phyloP scores from a whole-genome alignment of 30 jellyfish, hydroid and myxozoan genomes.

The Chrysaora quinquecirrha region DNA sequence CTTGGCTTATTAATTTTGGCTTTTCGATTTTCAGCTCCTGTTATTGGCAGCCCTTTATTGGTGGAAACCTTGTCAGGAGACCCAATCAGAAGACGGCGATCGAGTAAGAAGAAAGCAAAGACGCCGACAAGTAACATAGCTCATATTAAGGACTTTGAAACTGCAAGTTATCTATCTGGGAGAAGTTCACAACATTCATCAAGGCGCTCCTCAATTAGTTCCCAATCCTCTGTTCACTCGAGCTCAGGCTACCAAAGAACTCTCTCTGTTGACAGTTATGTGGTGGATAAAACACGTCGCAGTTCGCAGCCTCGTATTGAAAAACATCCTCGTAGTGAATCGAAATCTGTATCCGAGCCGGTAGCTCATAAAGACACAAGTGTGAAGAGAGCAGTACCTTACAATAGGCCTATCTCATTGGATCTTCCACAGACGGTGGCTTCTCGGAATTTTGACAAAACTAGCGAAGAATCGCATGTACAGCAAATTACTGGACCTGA shows the following conservation, averaged over 20 bases:
- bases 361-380: neutral
- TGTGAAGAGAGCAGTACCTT: neutral
- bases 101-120: conserved; percentile 42
- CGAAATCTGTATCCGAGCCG: neutral
- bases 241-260: neutral
- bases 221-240: neutral
- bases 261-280: neutral
- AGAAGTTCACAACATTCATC: conserved; percentile 44
- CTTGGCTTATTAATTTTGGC: too few species aligned
- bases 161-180: conserved; percentile 26
- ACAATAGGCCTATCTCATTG: neutral
- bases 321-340: neutral
- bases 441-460: neutral
- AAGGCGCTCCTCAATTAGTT: conserved; percentile 35
- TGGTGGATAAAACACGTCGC: neutral
- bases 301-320: neutral
- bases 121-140: conserved; percentile 63
- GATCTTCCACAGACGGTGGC: neutral
- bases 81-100: conserved; percentile 34
- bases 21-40: too few species aligned
- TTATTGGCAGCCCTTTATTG: too few species aligned
- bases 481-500: too few species aligned
- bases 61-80: conserved; percentile 19
- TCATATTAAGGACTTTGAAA: conserved; percentile 38
- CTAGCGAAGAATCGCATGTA: neutral